Conservation (phyloP, 2,888 invertebrate genomes). For the Pollenia griseotomentosa region DNA sequence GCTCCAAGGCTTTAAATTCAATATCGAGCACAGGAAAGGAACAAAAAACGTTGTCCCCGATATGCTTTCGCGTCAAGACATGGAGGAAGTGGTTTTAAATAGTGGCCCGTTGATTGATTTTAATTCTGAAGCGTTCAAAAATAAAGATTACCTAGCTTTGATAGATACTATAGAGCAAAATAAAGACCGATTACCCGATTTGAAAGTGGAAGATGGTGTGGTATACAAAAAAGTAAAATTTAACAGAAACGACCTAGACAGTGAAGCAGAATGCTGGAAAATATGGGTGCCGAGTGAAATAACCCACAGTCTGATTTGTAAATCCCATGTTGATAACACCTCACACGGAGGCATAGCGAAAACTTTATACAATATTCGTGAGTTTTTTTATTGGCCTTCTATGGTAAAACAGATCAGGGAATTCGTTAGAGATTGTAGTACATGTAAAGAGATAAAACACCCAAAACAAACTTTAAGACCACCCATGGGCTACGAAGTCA, state of each 20-base stretch:
- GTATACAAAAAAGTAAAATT: not conserved
- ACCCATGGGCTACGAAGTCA: constrained; percentile 2
- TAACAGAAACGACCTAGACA: not conserved
- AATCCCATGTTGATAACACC: not conserved
- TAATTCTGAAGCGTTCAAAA: not conserved
- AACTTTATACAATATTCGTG: constrained; percentile 7
- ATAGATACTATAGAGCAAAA: not conserved
- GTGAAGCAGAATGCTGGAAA: not conserved
- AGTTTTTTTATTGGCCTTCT: constrained; percentile 3
- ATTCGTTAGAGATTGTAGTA: not conserved
- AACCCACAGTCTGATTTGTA: not conserved
- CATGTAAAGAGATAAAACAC: constrained; percentile 21
- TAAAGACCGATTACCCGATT: not conserved
- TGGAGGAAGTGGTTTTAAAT: not conserved
- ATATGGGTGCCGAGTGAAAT: not conserved
- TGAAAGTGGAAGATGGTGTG: not conserved
- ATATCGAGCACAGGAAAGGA: constrained; percentile 73
- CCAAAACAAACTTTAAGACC: constrained; percentile 30
- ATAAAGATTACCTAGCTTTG: not conserved
- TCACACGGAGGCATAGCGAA: constrained; percentile 16
- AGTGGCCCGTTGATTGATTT: not conserved
- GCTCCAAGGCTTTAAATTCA: constrained; percentile 73
- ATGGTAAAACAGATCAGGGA: not conserved
- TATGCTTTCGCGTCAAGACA: not conserved
- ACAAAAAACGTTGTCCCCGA: constrained; percentile 2